A percentile compares a stretch with the other conserved stretches of the same genome.
Evolutionary conservation across 2,888 invertebrate species (phyloP).

Genomic region (Lumbricus terrestris): DNA sequence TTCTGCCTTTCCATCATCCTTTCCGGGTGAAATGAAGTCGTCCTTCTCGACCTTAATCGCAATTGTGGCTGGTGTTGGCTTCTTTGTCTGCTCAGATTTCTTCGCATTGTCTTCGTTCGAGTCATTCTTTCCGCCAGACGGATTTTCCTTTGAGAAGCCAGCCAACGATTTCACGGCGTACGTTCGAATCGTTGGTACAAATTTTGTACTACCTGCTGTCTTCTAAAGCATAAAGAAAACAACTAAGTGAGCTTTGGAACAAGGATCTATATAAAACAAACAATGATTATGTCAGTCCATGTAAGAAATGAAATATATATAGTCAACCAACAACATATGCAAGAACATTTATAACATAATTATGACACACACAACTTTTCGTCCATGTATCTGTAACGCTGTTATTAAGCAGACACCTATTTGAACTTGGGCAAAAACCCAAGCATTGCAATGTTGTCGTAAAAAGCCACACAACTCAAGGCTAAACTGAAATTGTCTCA

Average conservation of each 20-base stretch:
- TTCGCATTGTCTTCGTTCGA: background rate
- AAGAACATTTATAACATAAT: background rate
- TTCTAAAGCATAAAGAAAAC: constrained; percentile 3
- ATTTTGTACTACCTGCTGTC: background rate
- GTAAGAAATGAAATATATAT: background rate
- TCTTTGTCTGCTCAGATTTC: background rate
- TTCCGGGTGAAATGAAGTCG: background rate
- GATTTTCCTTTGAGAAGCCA: background rate
- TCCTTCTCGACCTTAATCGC: background rate
- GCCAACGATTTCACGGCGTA: background rate
- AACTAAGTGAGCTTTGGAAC: background rate
- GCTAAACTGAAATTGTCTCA: background rate
- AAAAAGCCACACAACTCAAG: background rate
- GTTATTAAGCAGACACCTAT: background rate
- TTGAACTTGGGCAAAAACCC: background rate
- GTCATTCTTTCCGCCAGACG: background rate
- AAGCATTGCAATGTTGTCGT: background rate
- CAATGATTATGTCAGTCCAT: background rate
- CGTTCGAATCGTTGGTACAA: background rate
- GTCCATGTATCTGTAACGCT: background rate
- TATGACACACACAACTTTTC: background rate
- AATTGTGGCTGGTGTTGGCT: background rate
- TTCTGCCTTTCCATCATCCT: background rate
- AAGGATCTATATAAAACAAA: background rate
- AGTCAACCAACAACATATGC: background rate